These are phyloP conservation scores for Teleogryllus oceanicus DNA, from an alignment of 2,888 invertebrate species.

Conservation along the genomic window DNA sequence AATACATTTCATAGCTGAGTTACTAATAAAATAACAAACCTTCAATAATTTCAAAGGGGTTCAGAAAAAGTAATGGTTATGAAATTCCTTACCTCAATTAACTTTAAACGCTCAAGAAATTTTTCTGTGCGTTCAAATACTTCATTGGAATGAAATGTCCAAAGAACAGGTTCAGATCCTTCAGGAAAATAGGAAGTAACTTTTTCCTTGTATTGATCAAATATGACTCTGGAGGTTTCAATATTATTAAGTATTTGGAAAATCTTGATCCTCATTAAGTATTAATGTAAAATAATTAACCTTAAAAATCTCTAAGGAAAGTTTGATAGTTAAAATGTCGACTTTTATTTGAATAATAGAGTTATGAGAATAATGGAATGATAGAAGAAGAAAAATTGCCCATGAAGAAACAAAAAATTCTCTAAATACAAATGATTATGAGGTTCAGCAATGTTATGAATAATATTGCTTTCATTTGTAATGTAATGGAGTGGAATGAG, in stretches of 20 bases:
- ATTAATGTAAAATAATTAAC: slow-evolving; percentile 38
- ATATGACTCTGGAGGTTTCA: slow-evolving; percentile 44
- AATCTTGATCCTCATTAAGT: slow-evolving; percentile 35
- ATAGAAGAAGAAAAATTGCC: no score
- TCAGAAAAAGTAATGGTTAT: no score
- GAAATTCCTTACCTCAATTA: slow-evolving; percentile 51
- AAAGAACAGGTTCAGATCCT: slow-evolving; percentile 59
- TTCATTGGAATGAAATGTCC: slow-evolving; percentile 71
- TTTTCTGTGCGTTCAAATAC: slow-evolving; percentile 66
- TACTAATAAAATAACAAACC: no score
- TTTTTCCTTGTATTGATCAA: slow-evolving; percentile 52
- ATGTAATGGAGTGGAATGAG: no score
- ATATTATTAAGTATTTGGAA: not conserved
- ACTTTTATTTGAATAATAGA: no score
- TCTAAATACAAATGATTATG: no score
- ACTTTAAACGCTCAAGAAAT: slow-evolving; percentile 61
- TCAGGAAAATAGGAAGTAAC: slow-evolving; percentile 53
- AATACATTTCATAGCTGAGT: not conserved
- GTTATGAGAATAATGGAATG: no score
- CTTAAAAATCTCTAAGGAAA: slow-evolving; percentile 42
- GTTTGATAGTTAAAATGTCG: no score
- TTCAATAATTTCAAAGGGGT: no score
- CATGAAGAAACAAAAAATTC: no score
- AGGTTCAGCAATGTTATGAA: no score
- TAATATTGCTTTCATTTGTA: no score